A percentile compares a stretch with the other conserved stretches of the same genome.
Conservation (phyloP, 1,140 invertebrate genomes). For the Metopolophium dirhodum region DNA sequence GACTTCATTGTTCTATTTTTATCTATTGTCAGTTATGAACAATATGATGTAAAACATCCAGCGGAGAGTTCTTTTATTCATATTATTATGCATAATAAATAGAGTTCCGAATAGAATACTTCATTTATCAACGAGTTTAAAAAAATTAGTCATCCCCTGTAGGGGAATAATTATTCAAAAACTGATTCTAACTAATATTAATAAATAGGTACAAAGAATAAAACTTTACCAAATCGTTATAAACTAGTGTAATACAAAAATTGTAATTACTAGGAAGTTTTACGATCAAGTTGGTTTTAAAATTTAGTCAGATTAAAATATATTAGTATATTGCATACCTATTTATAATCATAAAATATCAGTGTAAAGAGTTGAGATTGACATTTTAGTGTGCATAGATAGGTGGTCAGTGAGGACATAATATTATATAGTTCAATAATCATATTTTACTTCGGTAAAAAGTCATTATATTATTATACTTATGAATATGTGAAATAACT, state of each 20-base stretch:
- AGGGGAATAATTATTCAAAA: neutral
- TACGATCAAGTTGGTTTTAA: neutral
- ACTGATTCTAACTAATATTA: neutral
- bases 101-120: slow-evolving; percentile 42
- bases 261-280: neutral
- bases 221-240: neutral
- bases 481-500: neutral
- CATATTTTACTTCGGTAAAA: neutral
- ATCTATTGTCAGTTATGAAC: slow-evolving; percentile 16
- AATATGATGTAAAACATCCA: slow-evolving; percentile 49
- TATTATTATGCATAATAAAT: slow-evolving; percentile 31
- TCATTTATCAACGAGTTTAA: slow-evolving; percentile 32
- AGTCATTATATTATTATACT: neutral
- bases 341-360: neutral
- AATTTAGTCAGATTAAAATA: neutral
- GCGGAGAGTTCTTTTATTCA: slow-evolving; percentile 17
- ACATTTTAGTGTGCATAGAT: neutral
- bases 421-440: no score
- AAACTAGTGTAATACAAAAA: neutral
- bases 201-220: neutral
- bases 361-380: neutral
- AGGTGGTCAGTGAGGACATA: neutral
- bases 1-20: slow-evolving; percentile 44
- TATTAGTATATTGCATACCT: neutral
- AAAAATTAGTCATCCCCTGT: neutral